These are phyloP conservation scores for Colostygia pectinataria DNA, from an alignment of 2,888 invertebrate species.

Conservation along the genomic window DNA sequence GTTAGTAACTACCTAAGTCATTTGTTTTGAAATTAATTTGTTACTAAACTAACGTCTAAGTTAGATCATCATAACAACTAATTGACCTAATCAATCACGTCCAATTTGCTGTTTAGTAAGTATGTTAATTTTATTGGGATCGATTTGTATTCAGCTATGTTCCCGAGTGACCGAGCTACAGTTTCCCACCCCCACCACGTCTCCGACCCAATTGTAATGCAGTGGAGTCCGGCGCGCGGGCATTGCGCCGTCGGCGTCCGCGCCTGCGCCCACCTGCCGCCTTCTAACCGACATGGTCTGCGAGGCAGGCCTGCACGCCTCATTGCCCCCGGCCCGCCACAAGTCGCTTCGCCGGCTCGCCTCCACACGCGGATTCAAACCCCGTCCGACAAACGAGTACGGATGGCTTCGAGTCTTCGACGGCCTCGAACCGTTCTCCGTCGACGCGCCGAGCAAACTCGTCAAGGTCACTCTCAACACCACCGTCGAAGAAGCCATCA, in stretches of 20 bases:
- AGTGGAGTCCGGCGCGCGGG: constrained; percentile 61
- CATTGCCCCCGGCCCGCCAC: constrained; percentile 74
- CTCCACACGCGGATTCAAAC: constrained; percentile 77
- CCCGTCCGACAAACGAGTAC: constrained; percentile 57
- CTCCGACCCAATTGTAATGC: constrained; percentile 79
- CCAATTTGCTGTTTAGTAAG: constrained; percentile 24
- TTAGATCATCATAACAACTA: neutral
- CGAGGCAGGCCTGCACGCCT: constrained; percentile 73
- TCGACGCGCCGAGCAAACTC: constrained; percentile 78
- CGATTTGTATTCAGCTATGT: constrained; percentile 66
- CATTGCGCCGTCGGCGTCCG: constrained; percentile 63
- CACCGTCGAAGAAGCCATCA: constrained; percentile 80
- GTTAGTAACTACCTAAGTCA: no score
- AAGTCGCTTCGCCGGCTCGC: constrained; percentile 78
- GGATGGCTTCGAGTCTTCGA: constrained; percentile 86
- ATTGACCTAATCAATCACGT: constrained; percentile 9
- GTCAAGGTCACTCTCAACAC: constrained; percentile 83
- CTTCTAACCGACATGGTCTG: constrained; percentile 73
- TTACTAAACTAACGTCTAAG: no score
- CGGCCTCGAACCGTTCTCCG: constrained; percentile 76
- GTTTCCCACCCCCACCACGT: constrained; percentile 80
- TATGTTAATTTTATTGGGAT: constrained; percentile 44
- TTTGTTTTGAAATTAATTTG: no score
- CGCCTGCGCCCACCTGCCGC: constrained; percentile 66
- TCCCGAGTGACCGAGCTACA: constrained; percentile 75